A percentile compares a stretch with the other conserved stretches of the same genome.
These are phyloP conservation scores for Urocynchramus pylzowi DNA, from an alignment of 2,113 vertebrate species.

Conservation along the genomic window DNA sequence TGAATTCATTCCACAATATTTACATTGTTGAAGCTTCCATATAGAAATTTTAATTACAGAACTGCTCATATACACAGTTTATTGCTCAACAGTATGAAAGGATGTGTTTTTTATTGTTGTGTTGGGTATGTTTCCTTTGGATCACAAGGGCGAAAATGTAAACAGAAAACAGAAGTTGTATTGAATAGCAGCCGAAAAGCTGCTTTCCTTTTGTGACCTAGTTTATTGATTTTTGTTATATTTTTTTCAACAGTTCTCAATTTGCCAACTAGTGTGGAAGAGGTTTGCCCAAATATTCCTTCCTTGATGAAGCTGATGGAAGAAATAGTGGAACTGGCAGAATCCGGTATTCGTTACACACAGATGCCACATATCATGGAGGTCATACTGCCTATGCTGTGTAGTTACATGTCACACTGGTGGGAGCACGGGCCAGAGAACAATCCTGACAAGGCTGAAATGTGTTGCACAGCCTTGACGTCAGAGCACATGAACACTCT, in stretches of 20 bases:
- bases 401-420: slow-evolving; percentile 97
- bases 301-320: slow-evolving; percentile 88
- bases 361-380: slow-evolving; percentile 98
- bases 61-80: background rate
- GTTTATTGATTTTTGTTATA: background rate
- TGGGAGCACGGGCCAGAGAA: slow-evolving; percentile 93
- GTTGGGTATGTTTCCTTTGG: background rate
- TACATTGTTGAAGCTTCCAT: background rate
- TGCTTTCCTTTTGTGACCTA: background rate
- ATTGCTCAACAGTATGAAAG: background rate
- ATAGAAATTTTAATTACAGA: background rate
- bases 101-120: fast-evolving
- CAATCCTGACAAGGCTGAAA: slow-evolving; percentile 71
- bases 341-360: slow-evolving; percentile 91
- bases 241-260: slow-evolving; percentile 69
- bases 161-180: background rate
- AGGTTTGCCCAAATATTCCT: slow-evolving; percentile 86
- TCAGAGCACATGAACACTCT: slow-evolving; percentile 95
- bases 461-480: slow-evolving; percentile 87
- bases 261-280: slow-evolving; percentile 82
- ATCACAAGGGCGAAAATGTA: background rate
- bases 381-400: slow-evolving; percentile 92
- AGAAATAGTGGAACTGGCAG: slow-evolving; percentile 90
- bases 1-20: background rate
- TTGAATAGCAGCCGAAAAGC: background rate